These are phyloP conservation scores for Drosophila bunnanda DNA, from an alignment of 2,888 invertebrate species.

Conservation along the genomic window DNA sequence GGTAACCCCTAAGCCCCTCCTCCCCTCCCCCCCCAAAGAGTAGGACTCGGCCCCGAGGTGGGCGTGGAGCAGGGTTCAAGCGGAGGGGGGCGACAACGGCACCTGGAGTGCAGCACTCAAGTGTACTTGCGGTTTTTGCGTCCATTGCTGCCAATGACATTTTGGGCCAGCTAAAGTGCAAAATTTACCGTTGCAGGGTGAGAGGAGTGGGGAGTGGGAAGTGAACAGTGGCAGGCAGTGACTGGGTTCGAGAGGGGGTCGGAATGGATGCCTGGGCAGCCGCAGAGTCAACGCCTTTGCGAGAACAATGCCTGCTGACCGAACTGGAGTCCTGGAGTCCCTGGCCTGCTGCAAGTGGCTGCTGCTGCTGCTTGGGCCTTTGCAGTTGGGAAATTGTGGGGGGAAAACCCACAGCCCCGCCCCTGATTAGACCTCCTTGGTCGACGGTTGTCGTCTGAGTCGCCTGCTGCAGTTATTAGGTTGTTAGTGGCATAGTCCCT, in stretches of 20 bases:
- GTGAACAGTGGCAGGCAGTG: neutral
- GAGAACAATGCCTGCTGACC: constrained; percentile 75
- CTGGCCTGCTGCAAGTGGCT: constrained; percentile 75
- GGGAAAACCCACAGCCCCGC: constrained; percentile 24
- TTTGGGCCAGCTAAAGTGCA: constrained; percentile 83
- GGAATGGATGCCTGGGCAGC: constrained; percentile 45
- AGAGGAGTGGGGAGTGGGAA: constrained; percentile 14
- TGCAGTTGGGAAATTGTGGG: constrained; percentile 29
- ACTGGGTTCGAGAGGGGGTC: constrained; percentile 4
- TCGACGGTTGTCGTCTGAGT: constrained; percentile 54
- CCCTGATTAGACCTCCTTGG: constrained; percentile 73
- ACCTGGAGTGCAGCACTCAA: constrained; percentile 82
- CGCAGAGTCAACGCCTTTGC: constrained; percentile 61
- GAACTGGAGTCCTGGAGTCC: constrained; percentile 23
- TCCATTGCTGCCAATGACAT: constrained; percentile 83
- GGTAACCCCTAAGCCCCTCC: constrained; percentile 1
- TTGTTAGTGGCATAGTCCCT: constrained; percentile 80
- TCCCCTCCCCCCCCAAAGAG: neutral
- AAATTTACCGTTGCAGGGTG: constrained; percentile 79
- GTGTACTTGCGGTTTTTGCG: constrained; percentile 82
- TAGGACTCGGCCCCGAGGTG: constrained; percentile 14
- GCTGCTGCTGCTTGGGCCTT: constrained; percentile 62
- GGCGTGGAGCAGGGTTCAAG: constrained; percentile 10
- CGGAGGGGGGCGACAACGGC: constrained; percentile 63
- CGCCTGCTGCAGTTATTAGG: constrained; percentile 76